Evolutionary conservation across 2,888 invertebrate species (phyloP).

Genomic region (Chaitophorus viminalis): DNA sequence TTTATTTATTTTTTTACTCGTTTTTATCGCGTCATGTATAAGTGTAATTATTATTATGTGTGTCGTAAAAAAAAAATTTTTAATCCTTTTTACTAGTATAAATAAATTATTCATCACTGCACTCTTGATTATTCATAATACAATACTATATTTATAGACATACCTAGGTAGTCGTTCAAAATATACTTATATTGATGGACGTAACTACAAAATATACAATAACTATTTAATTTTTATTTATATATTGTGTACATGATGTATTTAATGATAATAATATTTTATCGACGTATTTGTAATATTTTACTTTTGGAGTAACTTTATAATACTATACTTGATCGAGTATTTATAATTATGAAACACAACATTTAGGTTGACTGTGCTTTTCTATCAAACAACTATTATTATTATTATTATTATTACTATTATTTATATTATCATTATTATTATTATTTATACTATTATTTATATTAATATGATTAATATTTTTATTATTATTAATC

Average conservation of each 20-base stretch:
- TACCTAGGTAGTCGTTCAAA: conserved; percentile 14
- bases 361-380: conserved; percentile 36
- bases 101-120: neutral
- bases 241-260: neutral
- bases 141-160: neutral
- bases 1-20: neutral
- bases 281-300: neutral
- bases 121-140: neutral
- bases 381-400: conserved; percentile 25
- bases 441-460: no score
- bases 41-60: neutral
- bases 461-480: neutral
- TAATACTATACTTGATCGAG: neutral
- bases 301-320: conserved; percentile 25
- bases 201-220: conserved; percentile 18
- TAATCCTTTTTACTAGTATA: neutral
- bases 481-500: conserved; percentile 41
- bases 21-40: neutral
- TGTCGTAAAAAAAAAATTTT: neutral
- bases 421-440: neutral
- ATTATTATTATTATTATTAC: neutral
- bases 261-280: conserved; percentile 6
- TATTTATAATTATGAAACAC: neutral
- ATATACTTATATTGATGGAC: neutral
- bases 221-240: conserved; percentile 13